Base-by-base conservation (phyloP, 2,888 invertebrate genomes). In the Gandaritis pyraliata region DNA sequence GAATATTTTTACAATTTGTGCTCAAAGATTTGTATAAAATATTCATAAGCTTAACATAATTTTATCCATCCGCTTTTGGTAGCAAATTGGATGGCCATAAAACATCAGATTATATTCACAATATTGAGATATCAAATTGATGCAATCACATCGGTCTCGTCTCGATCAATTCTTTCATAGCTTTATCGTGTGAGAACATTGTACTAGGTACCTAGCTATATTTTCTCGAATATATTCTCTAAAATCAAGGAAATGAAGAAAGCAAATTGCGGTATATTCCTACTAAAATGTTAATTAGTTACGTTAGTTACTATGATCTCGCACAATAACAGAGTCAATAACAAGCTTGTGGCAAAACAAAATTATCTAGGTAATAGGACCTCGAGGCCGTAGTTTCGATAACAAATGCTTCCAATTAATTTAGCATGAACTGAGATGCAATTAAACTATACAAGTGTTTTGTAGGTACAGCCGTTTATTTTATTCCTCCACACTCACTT, bases 91-190 rank as follows among this genome's bases (percentile, higher is more conserved):
- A 51, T 46, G 36, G 15, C 0, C 38, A 51, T 46, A 11, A 46
- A 46, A 38, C 7, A 45, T 11, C 36, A 51, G 23, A 16, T 43
- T 43, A 38, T 38, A 55, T 63, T 50, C 47, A 57, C 39, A 49
- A 49, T 49, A 46, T 39, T 15, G 23, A 51, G 52, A 58, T 64
- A 53, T 58, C 57, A 61, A 59, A 61, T 57, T 57, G 46, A 61
- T 58, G 50, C 49, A 43, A n/a, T 38, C 29, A 36, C 29, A 62
- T 62, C 58, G 56, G 61, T 62, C n/a, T n/a, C 8, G 33, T 33
- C 33, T 33, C 33, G 33, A 8, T 33, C 33, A 8, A 8, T 33
- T 33, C 33, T 33, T 8, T 33, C 10, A 33, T 33, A 33, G 10
- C 33, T 33, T 23, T 23, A 23, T 23, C 23, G 23, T 23, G 23